Conservation (phyloP, 2,888 invertebrate species). For the Cerceris rybyensis region DNA sequence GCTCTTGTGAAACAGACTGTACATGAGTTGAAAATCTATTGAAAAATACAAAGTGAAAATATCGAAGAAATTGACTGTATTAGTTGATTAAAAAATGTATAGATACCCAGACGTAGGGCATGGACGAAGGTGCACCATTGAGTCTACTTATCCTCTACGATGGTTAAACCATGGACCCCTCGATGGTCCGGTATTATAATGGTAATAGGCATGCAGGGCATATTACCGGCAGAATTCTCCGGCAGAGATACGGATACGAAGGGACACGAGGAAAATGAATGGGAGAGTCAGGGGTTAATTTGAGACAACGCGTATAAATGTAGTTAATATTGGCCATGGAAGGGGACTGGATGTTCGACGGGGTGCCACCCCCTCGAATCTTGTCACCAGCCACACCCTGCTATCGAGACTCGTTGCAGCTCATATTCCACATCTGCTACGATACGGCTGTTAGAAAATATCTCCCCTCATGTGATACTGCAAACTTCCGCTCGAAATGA, state of each 20-base stretch:
- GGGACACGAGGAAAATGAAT: conserved; percentile 67
- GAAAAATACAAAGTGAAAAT: too few species aligned
- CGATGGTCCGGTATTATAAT: conserved; percentile 52
- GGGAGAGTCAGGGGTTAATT: conserved; percentile 79
- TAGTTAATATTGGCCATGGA: conserved; percentile 80
- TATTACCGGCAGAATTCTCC: conserved; percentile 47
- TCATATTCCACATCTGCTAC: conserved; percentile 74
- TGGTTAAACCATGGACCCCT: conserved; percentile 40
- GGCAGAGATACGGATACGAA: conserved; percentile 41
- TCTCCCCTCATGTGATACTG: conserved; percentile 16
- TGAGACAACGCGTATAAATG: conserved; percentile 81
- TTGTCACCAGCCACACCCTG: conserved; percentile 71
- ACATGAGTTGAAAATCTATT: too few species aligned
- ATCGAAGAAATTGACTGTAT: not conserved
- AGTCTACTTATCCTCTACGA: conserved; percentile 26
- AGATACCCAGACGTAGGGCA: not conserved
- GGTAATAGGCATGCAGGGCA: conserved; percentile 50
- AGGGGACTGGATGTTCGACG: conserved; percentile 57
- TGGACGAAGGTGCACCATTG: not conserved
- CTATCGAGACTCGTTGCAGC: conserved; percentile 69
- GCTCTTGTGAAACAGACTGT: too few species aligned
- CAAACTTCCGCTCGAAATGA: conserved; percentile 20
- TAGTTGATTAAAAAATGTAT: conserved; percentile 10
- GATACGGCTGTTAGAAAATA: conserved; percentile 58
- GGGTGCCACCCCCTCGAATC: conserved; percentile 66